Conservation (phyloP, 2,888 invertebrate genomes). For the Dinocampus coccinellae region DNA sequence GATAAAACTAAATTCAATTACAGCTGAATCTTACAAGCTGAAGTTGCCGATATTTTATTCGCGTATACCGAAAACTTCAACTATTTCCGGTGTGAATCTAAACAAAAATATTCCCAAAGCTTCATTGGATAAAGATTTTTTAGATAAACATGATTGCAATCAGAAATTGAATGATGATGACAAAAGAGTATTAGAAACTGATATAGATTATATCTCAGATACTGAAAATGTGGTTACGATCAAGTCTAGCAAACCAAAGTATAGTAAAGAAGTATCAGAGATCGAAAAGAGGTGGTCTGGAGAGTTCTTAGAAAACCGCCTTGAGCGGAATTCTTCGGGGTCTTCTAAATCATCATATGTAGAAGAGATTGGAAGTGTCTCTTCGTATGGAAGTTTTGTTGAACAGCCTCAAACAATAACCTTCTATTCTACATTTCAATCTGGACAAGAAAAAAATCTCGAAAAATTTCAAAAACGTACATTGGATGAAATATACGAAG, state of each 20-base stretch:
- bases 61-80: conserved; percentile 31
- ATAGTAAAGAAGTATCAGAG: conserved; percentile 59
- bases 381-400: conserved; percentile 55
- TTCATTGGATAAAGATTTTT: conserved; percentile 57
- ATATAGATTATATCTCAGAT: conserved; percentile 50
- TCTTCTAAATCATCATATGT: conserved; percentile 63
- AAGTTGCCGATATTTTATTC: conserved; percentile 47
- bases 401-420: conserved; percentile 36
- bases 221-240: conserved; percentile 35
- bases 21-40: conserved; percentile 56
- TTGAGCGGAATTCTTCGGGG: conserved; percentile 57
- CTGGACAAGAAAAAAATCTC: conserved; percentile 11
- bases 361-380: conserved; percentile 61
- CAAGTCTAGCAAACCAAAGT: conserved; percentile 46
- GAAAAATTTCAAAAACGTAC: conserved; percentile 28
- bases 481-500: conserved; percentile 43
- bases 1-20: conserved; percentile 57
- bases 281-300: conserved; percentile 65
- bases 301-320: conserved; percentile 55
- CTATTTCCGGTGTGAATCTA: conserved; percentile 43
- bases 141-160: conserved; percentile 54
- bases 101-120: conserved; percentile 49
- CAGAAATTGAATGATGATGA: conserved; percentile 57
- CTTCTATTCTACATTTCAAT: not conserved
- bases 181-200: conserved; percentile 46